These are phyloP conservation scores for Phaenicophaeus curvirostris DNA, from an alignment of 2,797 vertebrate genomes.

Conservation along the genomic window DNA sequence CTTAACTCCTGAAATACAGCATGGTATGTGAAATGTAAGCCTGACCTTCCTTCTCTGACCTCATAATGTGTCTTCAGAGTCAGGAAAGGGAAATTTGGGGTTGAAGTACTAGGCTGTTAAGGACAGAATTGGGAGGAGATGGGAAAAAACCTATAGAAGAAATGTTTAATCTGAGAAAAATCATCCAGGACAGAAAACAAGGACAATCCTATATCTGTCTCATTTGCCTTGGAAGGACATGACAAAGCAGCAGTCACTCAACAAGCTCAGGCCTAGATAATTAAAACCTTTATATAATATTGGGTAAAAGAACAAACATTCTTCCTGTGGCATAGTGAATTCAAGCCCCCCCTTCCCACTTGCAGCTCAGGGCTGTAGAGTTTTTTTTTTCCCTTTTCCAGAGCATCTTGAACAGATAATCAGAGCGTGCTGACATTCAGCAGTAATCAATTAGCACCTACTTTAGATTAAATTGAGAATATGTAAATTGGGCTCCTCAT, in stretches of 20 bases:
- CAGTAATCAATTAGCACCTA: slow-evolving; percentile 86
- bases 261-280: slow-evolving; percentile 14
- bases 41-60: neutral
- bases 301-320: slow-evolving; percentile 35
- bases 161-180: neutral
- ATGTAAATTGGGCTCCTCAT: slow-evolving; percentile 83
- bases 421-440: slow-evolving; percentile 84
- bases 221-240: slow-evolving; percentile 29
- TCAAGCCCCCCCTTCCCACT: slow-evolving; percentile 37
- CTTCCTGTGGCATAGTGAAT: slow-evolving; percentile 37
- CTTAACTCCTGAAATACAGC: neutral
- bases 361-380: slow-evolving; percentile 38
- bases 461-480: slow-evolving; percentile 87
- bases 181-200: neutral
- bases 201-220: neutral
- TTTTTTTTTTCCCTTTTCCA: slow-evolving; percentile 37
- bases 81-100: neutral
- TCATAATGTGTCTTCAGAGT: neutral
- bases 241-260: slow-evolving; percentile 13
- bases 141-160: neutral
- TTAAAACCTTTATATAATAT: slow-evolving; percentile 42
- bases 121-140: neutral
- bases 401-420: slow-evolving; percentile 83
- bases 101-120: neutral
- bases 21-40: neutral